Percentiles rank a stretch among this genome's conserved stretches.
Conservation (phyloP, 2,113 vertebrate genomes). For the Xyrauchen texanus region DNA sequence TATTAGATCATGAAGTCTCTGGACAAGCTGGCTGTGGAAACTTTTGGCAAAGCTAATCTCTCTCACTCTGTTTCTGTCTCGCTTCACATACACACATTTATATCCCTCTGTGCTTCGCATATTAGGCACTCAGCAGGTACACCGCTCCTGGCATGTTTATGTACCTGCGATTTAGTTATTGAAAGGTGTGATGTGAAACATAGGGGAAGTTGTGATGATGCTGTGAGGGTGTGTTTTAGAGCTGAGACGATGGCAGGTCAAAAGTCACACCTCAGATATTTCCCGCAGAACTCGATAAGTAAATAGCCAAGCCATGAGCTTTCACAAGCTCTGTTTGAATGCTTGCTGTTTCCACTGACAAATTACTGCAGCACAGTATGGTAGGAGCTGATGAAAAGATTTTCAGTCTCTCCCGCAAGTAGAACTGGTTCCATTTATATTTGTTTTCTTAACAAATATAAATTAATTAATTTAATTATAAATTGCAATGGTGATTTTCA, state of each 20-base stretch:
- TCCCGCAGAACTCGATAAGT: constrained; percentile 12
- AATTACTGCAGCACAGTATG: constrained; percentile 10
- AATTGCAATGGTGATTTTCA: too few relatives aligned
- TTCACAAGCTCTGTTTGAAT: constrained; percentile 16
- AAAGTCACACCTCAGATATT: constrained; percentile 9
- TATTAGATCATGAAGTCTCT: too few relatives aligned
- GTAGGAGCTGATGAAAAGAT: neutral
- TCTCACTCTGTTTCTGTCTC: too few relatives aligned
- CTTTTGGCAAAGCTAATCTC: neutral
- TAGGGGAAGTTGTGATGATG: neutral
- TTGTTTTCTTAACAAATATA: too few relatives aligned
- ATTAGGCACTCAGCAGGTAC: constrained; percentile 9
- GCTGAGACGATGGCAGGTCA: constrained; percentile 10
- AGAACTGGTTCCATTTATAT: constrained; percentile 12
- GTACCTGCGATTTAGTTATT: constrained; percentile 37
- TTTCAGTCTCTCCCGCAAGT: constrained; percentile 7
- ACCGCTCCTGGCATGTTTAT: neutral
- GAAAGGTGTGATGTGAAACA: constrained; percentile 9
- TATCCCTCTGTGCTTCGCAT: neutral
- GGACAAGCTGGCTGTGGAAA: neutral
- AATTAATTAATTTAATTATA: too few relatives aligned
- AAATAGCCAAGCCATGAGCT: constrained; percentile 31
- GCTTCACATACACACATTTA: neutral
- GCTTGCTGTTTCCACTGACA: constrained; percentile 12
- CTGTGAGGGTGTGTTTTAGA: constrained; percentile 22